Evolutionary conservation across 1,140 invertebrate genomes (phyloP), one percentile per base, ranked within the genome.

Genomic region (Hypsibius dujardini): DNA sequence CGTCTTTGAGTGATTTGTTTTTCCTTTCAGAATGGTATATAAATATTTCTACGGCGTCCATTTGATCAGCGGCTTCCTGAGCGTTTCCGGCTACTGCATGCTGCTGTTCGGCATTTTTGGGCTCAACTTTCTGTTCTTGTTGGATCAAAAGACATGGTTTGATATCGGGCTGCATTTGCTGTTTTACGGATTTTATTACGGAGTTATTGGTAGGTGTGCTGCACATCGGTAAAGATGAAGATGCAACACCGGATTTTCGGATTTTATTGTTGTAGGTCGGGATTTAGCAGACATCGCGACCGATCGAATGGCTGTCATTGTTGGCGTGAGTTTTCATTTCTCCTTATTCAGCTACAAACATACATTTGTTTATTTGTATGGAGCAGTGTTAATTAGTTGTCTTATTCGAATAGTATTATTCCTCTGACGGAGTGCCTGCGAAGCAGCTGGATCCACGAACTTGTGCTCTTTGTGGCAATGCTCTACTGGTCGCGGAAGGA

Each of bases 1-100:
- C 28, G 28, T 28, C 0, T 28, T 28, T 28, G 28, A 28, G 28
- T 28, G 28, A 47, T 47, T 59, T 1, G 70, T 73, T 71, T 59
- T 73, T 70, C 45, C 74, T 84, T 85, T 71, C 83, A 92, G 92
- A 82, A 84, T 96, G 79, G 94, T 98, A 59, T 99, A 99, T 83
- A 98, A 97, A 84, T 99, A 95, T 94, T 98, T 98, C 81, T 89
- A 95, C 77, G 85, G 97, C 74, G 86, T 98, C 77, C 94, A 98
- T 81, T 95, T 95, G 83, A 77, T 94, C 70, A 96, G 92, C 79
- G 97, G 95, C 78, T 85, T 85, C 60, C 81, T 97, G 60, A 95
- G 94, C 46, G 86, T 98, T 59, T 80, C 91, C 70, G 95, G 95
- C n/a, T 98, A 98, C 79, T 77, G 92, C 46, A 83, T 95, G 59